A percentile compares a stretch with the other conserved stretches of the same genome.
phyloP scores from a whole-genome alignment of 2,888 invertebrate genomes.

The Pandemis cinnamomeana region DNA sequence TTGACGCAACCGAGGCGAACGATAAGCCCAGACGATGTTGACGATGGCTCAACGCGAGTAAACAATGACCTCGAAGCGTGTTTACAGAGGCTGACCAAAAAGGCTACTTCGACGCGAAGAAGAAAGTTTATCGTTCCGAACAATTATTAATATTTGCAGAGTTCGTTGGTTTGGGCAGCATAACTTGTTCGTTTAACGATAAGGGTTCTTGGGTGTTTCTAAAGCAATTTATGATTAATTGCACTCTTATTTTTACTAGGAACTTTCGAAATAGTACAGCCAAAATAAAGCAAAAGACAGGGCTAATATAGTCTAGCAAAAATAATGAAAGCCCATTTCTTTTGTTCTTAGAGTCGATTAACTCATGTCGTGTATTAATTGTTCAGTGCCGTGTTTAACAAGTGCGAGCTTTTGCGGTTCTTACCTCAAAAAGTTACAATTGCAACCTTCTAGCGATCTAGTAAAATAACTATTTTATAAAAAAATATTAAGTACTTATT shows the following conservation, averaged over 20 bases:
- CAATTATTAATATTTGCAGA: slow-evolving; percentile 17
- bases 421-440: not conserved
- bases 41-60: slow-evolving; percentile 36
- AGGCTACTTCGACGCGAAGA: slow-evolving; percentile 7
- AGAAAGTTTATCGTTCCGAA: slow-evolving; percentile 11
- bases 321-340: not conserved
- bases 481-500: too few relatives aligned
- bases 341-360: too few relatives aligned
- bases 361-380: too few relatives aligned
- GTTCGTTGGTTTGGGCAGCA: not conserved
- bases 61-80: slow-evolving; percentile 41
- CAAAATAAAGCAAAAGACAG: too few relatives aligned
- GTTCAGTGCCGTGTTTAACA: too few relatives aligned
- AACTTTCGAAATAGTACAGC: too few relatives aligned
- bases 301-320: not conserved
- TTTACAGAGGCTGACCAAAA: slow-evolving; percentile 36
- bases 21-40: slow-evolving; percentile 16
- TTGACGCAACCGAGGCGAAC: slow-evolving; percentile 7
- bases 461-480: too few relatives aligned
- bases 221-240: not conserved
- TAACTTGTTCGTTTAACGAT: not conserved
- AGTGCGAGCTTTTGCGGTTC: not conserved
- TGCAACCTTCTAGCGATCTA: too few relatives aligned
- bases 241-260: too few relatives aligned
- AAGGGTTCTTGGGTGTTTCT: not conserved